phyloP scores from a whole-genome alignment of 2,797 vertebrate genomes.

The Ptychobarbus kaznakovi region DNA sequence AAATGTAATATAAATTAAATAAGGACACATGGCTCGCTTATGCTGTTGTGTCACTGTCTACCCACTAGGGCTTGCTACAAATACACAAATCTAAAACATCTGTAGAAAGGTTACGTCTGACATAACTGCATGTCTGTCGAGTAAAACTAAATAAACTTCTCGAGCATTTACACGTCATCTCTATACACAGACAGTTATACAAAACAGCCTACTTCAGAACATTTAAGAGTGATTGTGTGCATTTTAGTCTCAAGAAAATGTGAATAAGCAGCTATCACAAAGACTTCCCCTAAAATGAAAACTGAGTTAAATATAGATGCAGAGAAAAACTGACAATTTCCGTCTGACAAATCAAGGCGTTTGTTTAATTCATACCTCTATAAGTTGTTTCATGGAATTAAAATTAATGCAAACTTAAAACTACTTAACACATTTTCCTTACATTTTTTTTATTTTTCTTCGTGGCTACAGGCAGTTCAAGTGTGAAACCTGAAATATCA shows the following conservation, averaged over 20 bases:
- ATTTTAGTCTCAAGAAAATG: not conserved
- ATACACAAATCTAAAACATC: not conserved
- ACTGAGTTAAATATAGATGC: not conserved
- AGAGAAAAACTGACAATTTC: not conserved
- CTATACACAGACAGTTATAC: not conserved
- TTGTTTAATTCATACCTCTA: not conserved
- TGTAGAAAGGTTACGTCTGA: not conserved
- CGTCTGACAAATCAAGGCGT: not conserved
- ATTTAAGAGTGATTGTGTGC: not conserved
- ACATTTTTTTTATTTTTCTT: not conserved
- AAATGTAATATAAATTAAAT: not conserved
- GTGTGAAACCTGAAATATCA: not conserved
- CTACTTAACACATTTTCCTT: not conserved
- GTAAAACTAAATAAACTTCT: not conserved
- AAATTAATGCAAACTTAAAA: not conserved
- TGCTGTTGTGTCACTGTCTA: not conserved
- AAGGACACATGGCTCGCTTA: not conserved
- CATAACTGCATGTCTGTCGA: not conserved
- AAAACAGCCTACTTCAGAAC: not conserved
- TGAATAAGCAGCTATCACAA: not conserved
- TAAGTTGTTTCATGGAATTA: not conserved
- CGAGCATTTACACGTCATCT: not conserved
- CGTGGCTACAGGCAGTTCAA: not conserved
- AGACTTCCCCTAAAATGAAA: not conserved
- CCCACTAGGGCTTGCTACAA: conserved; percentile 1